These are phyloP conservation scores for Fratercula arctica DNA, from an alignment of 2,797 vertebrate genomes.

Conservation along the genomic window DNA sequence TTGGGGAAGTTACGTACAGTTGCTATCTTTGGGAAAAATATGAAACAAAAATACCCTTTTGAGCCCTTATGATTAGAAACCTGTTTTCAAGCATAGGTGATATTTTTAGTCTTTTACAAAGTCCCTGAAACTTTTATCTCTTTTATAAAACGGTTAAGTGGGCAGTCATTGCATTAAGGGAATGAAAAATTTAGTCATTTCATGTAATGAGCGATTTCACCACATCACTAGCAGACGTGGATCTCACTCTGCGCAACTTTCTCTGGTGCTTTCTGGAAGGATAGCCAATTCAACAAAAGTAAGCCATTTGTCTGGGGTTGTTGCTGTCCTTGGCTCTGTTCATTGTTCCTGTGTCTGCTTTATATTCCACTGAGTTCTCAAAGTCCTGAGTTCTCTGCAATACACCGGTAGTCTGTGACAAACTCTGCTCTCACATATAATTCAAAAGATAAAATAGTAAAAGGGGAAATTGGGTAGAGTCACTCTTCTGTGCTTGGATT, in stretches of 20 bases:
- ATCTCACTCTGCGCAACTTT: not conserved
- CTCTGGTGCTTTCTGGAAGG: not conserved
- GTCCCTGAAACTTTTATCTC: not conserved
- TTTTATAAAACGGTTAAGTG: not conserved
- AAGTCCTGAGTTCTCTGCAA: not conserved
- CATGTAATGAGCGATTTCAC: not conserved
- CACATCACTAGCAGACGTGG: not conserved
- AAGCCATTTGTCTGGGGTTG: not conserved
- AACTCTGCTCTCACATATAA: not conserved
- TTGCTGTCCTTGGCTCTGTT: not conserved
- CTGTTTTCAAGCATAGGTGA: not conserved
- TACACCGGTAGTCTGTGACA: not conserved
- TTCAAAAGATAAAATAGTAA: slow-evolving; percentile 51
- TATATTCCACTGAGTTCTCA: not conserved
- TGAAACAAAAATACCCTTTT: not conserved
- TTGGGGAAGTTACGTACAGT: not conserved
- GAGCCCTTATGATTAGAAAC: not conserved
- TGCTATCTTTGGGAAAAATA: not conserved
- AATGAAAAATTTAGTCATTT: not conserved
- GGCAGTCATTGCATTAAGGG: not conserved
- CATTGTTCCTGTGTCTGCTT: not conserved
- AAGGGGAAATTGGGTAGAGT: slow-evolving; percentile 21
- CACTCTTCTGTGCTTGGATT: slow-evolving; percentile 24
- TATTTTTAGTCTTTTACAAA: not conserved
- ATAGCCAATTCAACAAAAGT: not conserved